Evolutionary conservation across 2,113 vertebrate species (phyloP), one percentile per base, ranked within the genome.

Genomic region (Takifugu flavidus): DNA sequence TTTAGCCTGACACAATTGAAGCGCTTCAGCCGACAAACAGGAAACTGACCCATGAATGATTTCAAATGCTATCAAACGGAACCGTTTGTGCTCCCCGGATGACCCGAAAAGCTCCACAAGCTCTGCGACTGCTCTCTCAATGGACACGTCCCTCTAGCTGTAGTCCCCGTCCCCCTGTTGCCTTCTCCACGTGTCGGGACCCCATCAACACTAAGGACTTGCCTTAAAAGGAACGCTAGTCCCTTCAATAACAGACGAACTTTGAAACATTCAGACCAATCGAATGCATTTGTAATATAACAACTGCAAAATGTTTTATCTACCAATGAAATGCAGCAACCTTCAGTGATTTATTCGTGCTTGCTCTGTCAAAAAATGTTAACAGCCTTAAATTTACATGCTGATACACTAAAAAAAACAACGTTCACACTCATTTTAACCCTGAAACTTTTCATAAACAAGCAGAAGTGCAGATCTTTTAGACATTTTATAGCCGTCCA

Each of bases 141-240:
- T 29, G 56, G 55, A 64, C 72, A 65, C 28, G 71, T 50, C 46
- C 56, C 53, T 59, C 49, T 70, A 58, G 59, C 64, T 62, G 42
- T 67, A 64, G 69, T 51, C 57, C 11, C 34, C 34, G 2, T 60
- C 54, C 58, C 53, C 53, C 52, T 75, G 53, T 74, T 72, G 77
- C 79, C 77, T 84, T 81, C 68, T 75, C 62, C 69, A 49, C 28
- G 74, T 87, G 78, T 84, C 64, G 66, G 81, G 81, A 87, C 83
- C 72, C 76, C 56, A 59, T 53, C 44, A 74, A 55, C 66, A 62
- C 72, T 72, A 65, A 79, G 72, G 70, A 81, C 81, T 76, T 82
- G 87, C 87, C 87, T 87, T 86, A 87, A 85, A 84, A 7, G 8
- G 2, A 39, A 65, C 71, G 73, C 6, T 62, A 69, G 34, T 66